A percentile compares a stretch with the other conserved stretches of the same genome.
phyloP scores from a whole-genome alignment of 1,140 invertebrate species.

The Drosophila azteca region DNA sequence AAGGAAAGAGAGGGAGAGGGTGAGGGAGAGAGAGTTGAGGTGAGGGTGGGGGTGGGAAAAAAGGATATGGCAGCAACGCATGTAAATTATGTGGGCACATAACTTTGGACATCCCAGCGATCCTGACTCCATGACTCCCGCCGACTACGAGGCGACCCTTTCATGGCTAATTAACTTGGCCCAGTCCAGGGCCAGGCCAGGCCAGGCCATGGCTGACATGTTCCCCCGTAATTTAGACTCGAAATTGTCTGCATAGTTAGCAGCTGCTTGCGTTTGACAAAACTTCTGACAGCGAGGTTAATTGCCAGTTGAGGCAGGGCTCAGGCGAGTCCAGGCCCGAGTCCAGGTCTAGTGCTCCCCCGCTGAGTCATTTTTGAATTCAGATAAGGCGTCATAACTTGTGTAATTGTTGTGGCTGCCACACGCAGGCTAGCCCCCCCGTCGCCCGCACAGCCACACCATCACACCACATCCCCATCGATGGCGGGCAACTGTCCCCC shows the following conservation, averaged over 20 bases:
- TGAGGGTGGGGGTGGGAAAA: no score
- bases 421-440: constrained; percentile 35
- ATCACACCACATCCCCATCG: background rate
- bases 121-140: background rate
- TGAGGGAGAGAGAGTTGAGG: no score
- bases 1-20: background rate
- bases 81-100: constrained; percentile 62
- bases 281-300: constrained; percentile 57
- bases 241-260: constrained; percentile 64
- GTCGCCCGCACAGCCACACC: constrained; percentile 8
- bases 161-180: constrained; percentile 65
- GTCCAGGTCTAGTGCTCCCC: no score
- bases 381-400: constrained; percentile 63
- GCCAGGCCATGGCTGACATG: constrained; percentile 40
- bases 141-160: constrained; percentile 41
- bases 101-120: constrained; percentile 17
- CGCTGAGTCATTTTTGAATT: constrained; percentile 54
- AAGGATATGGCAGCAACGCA: constrained; percentile 17
- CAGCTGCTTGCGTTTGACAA: constrained; percentile 48
- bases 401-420: constrained; percentile 63
- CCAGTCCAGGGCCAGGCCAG: constrained; percentile 7
- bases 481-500: no score
- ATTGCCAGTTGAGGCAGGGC: constrained; percentile 36
- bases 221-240: constrained; percentile 45
- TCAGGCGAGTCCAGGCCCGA: background rate